A percentile compares a stretch with the other conserved stretches of the same genome.
These are phyloP conservation scores for Poeciliopsis infans DNA, from an alignment of 2,797 vertebrate genomes.

Conservation along the genomic window DNA sequence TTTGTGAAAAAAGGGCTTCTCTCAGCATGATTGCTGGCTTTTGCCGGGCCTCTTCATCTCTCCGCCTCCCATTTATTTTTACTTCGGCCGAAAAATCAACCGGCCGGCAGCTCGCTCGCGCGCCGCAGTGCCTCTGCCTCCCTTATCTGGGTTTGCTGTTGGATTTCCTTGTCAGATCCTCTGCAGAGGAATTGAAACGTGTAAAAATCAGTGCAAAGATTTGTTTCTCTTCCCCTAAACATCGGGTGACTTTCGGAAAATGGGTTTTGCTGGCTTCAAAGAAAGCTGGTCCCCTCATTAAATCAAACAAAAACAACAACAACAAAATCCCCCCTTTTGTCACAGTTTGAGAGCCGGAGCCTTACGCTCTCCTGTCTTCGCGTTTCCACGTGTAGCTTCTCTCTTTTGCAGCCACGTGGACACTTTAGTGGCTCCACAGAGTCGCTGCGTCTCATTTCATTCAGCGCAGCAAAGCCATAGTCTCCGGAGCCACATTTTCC, in stretches of 20 bases:
- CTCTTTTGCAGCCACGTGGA: constrained; percentile 29
- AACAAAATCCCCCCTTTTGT: background rate
- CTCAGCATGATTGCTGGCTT: constrained; percentile 28
- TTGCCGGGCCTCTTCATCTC: constrained; percentile 3
- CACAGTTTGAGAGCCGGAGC: constrained; percentile 17
- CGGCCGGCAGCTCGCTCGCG: background rate
- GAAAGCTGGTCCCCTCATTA: background rate
- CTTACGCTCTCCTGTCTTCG: background rate
- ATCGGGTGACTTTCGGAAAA: background rate
- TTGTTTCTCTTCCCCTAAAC: background rate
- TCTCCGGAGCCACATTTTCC: constrained; percentile 28
- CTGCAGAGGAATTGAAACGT: background rate
- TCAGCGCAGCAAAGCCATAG: constrained; percentile 25
- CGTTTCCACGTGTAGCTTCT: constrained; percentile 22
- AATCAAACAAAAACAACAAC: background rate
- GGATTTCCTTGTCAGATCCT: background rate
- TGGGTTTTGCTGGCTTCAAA: background rate
- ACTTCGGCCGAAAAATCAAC: background rate
- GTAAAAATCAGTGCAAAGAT: background rate
- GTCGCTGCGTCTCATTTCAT: constrained; percentile 40
- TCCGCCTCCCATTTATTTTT: background rate
- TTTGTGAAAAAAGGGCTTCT: constrained; percentile 30
- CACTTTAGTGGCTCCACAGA: constrained; percentile 40
- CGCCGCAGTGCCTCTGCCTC: background rate
- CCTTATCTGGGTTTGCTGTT: background rate